These are phyloP conservation scores for Heteromyza rotundicornis DNA, from an alignment of 2,888 invertebrate genomes.

Conservation along the genomic window DNA sequence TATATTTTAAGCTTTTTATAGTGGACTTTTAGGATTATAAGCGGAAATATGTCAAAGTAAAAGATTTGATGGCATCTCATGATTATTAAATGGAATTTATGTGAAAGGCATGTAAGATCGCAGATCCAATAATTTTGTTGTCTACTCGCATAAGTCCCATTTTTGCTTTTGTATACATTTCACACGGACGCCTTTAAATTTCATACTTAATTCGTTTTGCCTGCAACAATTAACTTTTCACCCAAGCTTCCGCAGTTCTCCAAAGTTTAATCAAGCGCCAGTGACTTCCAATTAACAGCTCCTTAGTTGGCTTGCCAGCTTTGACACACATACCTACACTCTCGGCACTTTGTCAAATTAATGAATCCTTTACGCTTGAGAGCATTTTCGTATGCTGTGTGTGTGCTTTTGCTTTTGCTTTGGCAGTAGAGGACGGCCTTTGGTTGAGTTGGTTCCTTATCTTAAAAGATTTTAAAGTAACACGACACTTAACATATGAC, in stretches of 20 bases:
- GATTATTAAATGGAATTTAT: no score
- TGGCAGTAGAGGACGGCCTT: neutral
- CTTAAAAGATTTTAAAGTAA: constrained; percentile 22
- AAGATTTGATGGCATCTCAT: no score
- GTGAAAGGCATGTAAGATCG: no score
- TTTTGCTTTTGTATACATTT: no score
- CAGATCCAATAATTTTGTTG: no score
- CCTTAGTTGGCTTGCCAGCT: neutral
- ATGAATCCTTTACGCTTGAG: constrained; percentile 2
- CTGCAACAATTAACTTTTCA: neutral
- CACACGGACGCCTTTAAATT: neutral
- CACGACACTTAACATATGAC: constrained; percentile 18
- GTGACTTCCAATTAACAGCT: neutral
- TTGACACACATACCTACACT: neutral
- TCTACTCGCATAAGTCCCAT: no score
- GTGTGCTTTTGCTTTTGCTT: neutral
- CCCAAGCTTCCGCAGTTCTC: neutral
- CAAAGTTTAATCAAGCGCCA: constrained; percentile 2
- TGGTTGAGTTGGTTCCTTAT: constrained; percentile 17
- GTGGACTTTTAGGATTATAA: neutral
- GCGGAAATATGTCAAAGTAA: constrained; percentile 16
- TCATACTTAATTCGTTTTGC: neutral
- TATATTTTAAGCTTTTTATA: constrained; percentile 8
- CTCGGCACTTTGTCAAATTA: neutral
- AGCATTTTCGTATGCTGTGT: neutral